A percentile compares a stretch with the other conserved stretches of the same genome.
Evolutionary conservation across 2,797 vertebrate genomes (phyloP).

Genomic region (Myotis pilosus): DNA sequence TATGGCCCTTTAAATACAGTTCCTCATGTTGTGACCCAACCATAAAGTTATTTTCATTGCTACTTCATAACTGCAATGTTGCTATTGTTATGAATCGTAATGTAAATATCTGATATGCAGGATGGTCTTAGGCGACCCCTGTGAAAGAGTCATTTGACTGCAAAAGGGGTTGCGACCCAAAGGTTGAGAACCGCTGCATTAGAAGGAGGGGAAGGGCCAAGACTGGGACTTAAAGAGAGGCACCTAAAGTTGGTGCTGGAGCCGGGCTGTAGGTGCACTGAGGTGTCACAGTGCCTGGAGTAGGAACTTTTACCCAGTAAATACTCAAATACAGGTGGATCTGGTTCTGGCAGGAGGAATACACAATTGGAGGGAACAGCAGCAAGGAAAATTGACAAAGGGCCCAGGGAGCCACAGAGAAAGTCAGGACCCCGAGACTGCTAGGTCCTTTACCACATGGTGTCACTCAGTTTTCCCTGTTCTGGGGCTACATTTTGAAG

Average conservation of each 20-base stretch:
- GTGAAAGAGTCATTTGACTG: too few species aligned
- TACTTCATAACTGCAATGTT: too few species aligned
- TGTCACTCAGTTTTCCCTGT: background rate
- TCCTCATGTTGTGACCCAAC: too few species aligned
- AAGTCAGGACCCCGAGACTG: background rate
- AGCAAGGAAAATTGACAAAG: background rate
- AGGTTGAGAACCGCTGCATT: background rate
- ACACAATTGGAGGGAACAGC: background rate
- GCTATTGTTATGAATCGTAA: too few species aligned
- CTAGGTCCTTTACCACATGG: background rate
- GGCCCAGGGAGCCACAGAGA: background rate
- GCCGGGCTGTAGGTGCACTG: background rate
- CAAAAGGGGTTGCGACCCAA: too few species aligned
- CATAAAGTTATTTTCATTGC: too few species aligned
- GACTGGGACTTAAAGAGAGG: background rate
- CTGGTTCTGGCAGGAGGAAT: background rate
- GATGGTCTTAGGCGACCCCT: too few species aligned
- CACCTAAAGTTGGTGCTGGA: background rate
- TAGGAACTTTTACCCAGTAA: background rate
- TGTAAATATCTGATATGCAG: too few species aligned
- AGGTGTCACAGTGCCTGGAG: background rate
- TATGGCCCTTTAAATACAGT: too few species aligned
- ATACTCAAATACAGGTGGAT: background rate
- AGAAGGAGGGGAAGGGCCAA: background rate
- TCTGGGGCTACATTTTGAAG: background rate